Evolutionary conservation across 1,140 invertebrate species (phyloP), one percentile per base, ranked within the genome.

Genomic region (Lepidurus couesii): DNA sequence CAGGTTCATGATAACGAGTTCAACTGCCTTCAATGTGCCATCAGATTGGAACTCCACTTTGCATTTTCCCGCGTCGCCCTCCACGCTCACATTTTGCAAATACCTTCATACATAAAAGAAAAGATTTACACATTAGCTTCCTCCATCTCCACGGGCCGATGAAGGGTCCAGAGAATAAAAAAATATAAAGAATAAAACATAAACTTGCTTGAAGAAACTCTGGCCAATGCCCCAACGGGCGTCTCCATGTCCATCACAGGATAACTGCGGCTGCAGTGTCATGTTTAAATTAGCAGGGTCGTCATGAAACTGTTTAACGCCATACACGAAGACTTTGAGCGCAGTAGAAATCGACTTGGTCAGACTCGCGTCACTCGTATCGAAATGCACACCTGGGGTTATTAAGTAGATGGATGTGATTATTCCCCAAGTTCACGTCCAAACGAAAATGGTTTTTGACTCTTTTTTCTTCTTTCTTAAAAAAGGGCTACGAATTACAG

Each of bases 1-100:
- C 7, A 97, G 87, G 85, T 98, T 98, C 92, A 97, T 93, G 80
- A 98, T 95, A 86, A 95, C 93, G 77, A 98, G 86, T 85, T 97
- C 93, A 0, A 93, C 92, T 0, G 92, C 90, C 83, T 91, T 91
- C 16, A 96, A 86, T 77, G 95, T 94, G 0, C 95, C 95, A 82
- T 97, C 95, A 4, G 91, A 90, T 8, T 94, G 95, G 83, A 97
- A 97, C 84, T 94, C 92, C 10, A 95, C 88, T 80, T 91, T 91
- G 0, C 93, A 93, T 81, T 92, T 91, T 8, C 91, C 92, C 0
- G 75, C 44, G 13, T 89, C 87, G 79, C 93, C 92, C 81, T 94
- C 92, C 0, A 95, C 90, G 75, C 91, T 93, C 0, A 95, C 93
- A 82, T 95, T 95, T 77, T 92, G 89, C 81, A 95, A 84, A 83